These are phyloP conservation scores for Diabrotica balteata DNA, from an alignment of 2,888 invertebrate genomes.

Conservation along the genomic window DNA sequence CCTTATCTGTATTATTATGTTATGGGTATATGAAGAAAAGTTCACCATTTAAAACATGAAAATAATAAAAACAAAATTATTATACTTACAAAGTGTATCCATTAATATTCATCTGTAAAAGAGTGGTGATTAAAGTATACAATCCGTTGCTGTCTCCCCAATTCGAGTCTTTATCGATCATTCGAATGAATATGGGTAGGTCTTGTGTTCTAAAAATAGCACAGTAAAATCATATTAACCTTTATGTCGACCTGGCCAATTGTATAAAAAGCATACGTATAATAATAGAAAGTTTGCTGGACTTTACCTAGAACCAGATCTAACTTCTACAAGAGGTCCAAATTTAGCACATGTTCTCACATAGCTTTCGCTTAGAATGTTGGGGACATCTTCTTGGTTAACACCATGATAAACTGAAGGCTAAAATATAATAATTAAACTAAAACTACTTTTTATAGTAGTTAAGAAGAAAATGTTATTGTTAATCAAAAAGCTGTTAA, in stretches of 20 bases:
- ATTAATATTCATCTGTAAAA: slow-evolving; percentile 67
- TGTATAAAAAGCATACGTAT: too few relatives aligned
- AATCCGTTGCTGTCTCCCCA: slow-evolving; percentile 77
- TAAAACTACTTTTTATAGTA: neutral
- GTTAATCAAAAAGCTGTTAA: too few relatives aligned
- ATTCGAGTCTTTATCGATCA: slow-evolving; percentile 79
- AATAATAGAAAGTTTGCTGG: neutral
- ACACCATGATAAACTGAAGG: slow-evolving; percentile 55
- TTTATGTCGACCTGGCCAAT: too few relatives aligned
- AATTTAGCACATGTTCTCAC: slow-evolving; percentile 66
- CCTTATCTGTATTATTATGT: too few relatives aligned
- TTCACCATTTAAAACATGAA: too few relatives aligned
- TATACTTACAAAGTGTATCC: slow-evolving; percentile 58
- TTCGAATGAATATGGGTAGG: slow-evolving; percentile 74
- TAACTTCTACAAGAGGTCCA: slow-evolving; percentile 72
- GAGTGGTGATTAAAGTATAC: slow-evolving; percentile 74
- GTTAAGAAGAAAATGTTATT: too few relatives aligned
- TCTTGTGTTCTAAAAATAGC: slow-evolving; percentile 67
- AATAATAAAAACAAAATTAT: neutral
- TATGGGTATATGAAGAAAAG: too few relatives aligned
- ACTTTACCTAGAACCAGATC: slow-evolving; percentile 69
- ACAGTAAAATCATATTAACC: too few relatives aligned
- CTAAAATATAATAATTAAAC: slow-evolving; percentile 27
- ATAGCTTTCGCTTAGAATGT: slow-evolving; percentile 65
- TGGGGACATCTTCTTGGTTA: slow-evolving; percentile 65